phyloP scores from a whole-genome alignment of 2,888 invertebrate genomes.

The Abrostola tripartita region DNA sequence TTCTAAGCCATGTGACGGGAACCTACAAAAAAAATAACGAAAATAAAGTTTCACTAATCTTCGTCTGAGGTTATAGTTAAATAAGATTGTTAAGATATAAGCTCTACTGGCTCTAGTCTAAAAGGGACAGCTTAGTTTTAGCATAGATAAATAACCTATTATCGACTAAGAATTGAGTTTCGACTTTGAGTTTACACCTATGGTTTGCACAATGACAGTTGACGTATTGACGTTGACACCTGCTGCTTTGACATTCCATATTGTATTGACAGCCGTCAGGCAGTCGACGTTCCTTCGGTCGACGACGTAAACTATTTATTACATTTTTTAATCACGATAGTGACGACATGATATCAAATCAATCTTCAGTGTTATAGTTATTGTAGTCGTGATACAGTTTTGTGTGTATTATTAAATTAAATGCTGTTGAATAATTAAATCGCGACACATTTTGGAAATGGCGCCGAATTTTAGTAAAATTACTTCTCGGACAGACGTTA shows the following conservation, averaged over 20 bases:
- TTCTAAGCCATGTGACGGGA: too few species aligned
- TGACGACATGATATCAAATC: slow-evolving; percentile 5
- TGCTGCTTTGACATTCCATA: background rate
- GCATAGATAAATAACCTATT: too few species aligned
- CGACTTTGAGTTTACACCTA: too few species aligned
- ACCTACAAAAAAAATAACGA: too few species aligned
- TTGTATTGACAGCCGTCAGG: background rate
- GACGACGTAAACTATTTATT: background rate
- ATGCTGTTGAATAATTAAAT: slow-evolving; percentile 46
- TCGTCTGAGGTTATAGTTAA: too few species aligned
- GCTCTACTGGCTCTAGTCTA: too few species aligned
- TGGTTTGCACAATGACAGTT: too few species aligned
- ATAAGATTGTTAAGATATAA: too few species aligned
- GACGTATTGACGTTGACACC: background rate
- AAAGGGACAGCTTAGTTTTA: too few species aligned
- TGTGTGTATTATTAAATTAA: slow-evolving; percentile 40
- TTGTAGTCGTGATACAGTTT: slow-evolving; percentile 43
- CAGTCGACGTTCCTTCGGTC: background rate
- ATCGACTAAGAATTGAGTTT: too few species aligned
- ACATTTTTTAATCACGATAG: background rate
- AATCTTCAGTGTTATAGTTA: slow-evolving; percentile 44
- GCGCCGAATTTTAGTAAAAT: slow-evolving; percentile 93
- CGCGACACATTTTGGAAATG: slow-evolving; percentile 80
- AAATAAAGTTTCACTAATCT: too few species aligned
- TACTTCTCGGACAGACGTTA: slow-evolving; percentile 90